A percentile compares a stretch with the other conserved stretches of the same genome.
phyloP scores from a whole-genome alignment of 2,888 invertebrate genomes.

The Plebejus melissa region DNA sequence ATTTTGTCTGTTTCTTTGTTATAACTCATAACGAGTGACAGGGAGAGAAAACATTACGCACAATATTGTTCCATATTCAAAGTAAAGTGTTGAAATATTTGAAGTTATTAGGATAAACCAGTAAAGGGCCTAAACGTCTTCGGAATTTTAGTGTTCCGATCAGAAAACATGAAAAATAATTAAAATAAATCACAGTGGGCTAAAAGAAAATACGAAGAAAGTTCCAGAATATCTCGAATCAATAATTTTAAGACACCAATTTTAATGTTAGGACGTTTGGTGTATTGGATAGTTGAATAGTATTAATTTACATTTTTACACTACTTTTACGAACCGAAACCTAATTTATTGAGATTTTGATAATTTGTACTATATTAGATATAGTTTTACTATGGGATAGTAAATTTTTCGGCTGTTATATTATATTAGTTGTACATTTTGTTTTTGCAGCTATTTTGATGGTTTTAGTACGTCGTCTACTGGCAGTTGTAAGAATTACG shows the following conservation, averaged over 20 bases:
- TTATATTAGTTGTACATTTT: conserved; percentile 71
- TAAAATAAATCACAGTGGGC: neutral
- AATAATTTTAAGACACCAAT: conserved; percentile 40
- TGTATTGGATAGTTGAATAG: conserved; percentile 19
- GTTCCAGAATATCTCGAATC: conserved; percentile 49
- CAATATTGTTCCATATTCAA: conserved; percentile 19
- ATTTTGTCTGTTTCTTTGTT: neutral
- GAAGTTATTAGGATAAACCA: neutral
- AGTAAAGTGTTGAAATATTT: neutral
- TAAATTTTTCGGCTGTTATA: conserved; percentile 74
- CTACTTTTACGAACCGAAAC: conserved; percentile 65
- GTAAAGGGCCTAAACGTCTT: conserved; percentile 6
- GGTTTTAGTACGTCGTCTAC: conserved; percentile 32
- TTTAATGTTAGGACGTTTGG: conserved; percentile 15
- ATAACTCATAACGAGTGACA: neutral
- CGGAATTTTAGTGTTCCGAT: neutral
- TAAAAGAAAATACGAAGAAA: neutral
- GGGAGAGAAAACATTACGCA: conserved; percentile 1
- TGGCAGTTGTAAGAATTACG: conserved; percentile 27
- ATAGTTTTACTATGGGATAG: conserved; percentile 73
- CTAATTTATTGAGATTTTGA: conserved; percentile 50
- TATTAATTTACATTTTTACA: conserved; percentile 55
- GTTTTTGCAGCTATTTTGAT: conserved; percentile 50
- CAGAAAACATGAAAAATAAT: neutral
- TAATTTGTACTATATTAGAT: conserved; percentile 56